These are phyloP conservation scores for Amphilophus citrinellus DNA, from an alignment of 2,113 vertebrate genomes.

Conservation along the genomic window DNA sequence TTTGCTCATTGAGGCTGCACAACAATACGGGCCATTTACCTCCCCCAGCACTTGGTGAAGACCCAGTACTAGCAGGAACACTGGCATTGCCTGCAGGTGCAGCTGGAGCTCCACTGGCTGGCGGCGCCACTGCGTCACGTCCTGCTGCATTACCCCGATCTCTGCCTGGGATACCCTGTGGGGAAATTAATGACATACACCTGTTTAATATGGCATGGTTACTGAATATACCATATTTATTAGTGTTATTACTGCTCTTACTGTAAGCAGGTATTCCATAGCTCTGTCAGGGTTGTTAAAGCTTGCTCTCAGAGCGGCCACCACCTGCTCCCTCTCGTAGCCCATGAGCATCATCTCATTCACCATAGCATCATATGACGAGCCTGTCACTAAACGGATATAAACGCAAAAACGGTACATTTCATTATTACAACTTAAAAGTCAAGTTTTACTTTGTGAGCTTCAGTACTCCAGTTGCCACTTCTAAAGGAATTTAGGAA, in stretches of 20 bases:
- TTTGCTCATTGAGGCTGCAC: background rate
- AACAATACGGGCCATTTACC: slow-evolving; percentile 35
- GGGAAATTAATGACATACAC: slow-evolving; percentile 35
- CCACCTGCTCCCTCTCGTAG: slow-evolving; percentile 93
- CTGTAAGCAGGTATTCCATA: slow-evolving; percentile 95
- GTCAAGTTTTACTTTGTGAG: background rate
- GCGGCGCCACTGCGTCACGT: slow-evolving; percentile 27
- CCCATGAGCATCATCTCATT: slow-evolving; percentile 99
- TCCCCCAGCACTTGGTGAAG: slow-evolving; percentile 81
- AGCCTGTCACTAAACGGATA: slow-evolving; percentile 87
- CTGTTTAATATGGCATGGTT: background rate
- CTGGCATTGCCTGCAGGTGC: slow-evolving; percentile 47
- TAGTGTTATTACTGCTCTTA: slow-evolving; percentile 70
- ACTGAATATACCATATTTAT: background rate
- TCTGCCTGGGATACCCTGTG: slow-evolving; percentile 90
- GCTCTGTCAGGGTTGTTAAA: slow-evolving; percentile 98
- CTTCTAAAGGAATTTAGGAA: background rate
- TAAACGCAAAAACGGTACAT: background rate
- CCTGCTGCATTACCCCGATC: slow-evolving; percentile 59
- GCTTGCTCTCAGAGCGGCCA: slow-evolving; percentile 92
- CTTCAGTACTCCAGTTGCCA: background rate
- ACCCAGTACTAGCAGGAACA: slow-evolving; percentile 70
- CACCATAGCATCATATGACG: slow-evolving; percentile 97
- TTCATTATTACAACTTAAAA: background rate
- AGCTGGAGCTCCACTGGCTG: slow-evolving; percentile 67